Conservation (phyloP, 2,888 invertebrate species). For the Diaperis boleti region DNA sequence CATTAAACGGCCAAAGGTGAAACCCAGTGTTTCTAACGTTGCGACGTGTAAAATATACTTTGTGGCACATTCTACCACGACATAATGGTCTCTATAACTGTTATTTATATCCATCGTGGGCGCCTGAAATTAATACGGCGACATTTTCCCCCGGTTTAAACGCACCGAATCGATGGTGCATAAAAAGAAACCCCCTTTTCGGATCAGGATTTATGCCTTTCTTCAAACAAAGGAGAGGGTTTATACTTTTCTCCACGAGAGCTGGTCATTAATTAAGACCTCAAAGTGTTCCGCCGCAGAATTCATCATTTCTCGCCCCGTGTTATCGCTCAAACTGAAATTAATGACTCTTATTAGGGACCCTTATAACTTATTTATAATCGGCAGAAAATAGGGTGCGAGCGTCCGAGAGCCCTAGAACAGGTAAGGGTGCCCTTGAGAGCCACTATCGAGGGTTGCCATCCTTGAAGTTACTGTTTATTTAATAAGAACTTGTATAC, state of each 20-base stretch:
- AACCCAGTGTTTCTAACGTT: neutral
- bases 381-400: conserved; percentile 7
- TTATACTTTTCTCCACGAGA: neutral
- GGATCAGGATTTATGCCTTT: neutral
- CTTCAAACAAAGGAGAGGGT: neutral
- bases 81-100: conserved; percentile 12
- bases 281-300: conserved; percentile 3
- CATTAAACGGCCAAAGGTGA: conserved; percentile 22
- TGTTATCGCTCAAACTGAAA: conserved; percentile 3
- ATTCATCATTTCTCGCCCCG: conserved; percentile 3
- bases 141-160: no score
- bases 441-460: conserved; percentile 8
- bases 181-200: no score
- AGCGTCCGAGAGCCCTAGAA: conserved; percentile 2
- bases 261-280: neutral
- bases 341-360: conserved; percentile 11
- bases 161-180: no score
- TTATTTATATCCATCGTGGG: conserved; percentile 10
- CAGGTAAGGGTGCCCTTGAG: conserved; percentile 17
- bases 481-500: neutral
- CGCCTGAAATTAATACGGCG: conserved; percentile 10
- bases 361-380: conserved; percentile 22
- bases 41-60: conserved; percentile 12
- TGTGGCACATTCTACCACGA: conserved; percentile 13
- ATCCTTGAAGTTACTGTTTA: conserved; percentile 6